Conservation (phyloP, 2,113 vertebrate genomes). For the Chrysochloris asiatica region DNA sequence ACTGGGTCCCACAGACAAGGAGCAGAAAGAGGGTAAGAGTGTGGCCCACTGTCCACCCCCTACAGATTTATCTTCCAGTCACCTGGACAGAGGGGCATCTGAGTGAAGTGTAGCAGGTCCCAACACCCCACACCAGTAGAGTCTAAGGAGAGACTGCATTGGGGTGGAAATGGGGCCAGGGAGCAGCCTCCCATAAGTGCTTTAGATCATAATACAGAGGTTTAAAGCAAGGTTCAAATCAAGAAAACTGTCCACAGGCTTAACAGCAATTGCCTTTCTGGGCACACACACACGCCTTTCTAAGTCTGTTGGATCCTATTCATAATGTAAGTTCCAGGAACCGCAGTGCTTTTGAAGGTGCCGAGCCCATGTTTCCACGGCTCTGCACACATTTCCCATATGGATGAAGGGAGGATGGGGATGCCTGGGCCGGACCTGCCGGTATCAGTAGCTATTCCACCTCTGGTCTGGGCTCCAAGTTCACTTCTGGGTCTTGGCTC, state of each 20-base stretch:
- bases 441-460: not conserved
- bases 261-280: rapidly evolving
- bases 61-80: rapidly evolving
- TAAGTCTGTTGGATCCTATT: rapidly evolving
- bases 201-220: rapidly evolving
- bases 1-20: not conserved
- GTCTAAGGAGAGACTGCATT: rapidly evolving
- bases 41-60: rapidly evolving
- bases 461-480: not conserved
- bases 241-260: rapidly evolving
- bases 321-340: rapidly evolving
- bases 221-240: not conserved
- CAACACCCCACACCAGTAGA: rapidly evolving
- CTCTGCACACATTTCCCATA: rapidly evolving
- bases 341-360: rapidly evolving
- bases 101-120: not conserved
- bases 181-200: rapidly evolving
- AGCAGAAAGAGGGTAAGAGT: not conserved
- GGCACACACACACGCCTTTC: rapidly evolving
- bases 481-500: not conserved
- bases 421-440: not conserved
- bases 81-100: rapidly evolving
- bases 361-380: rapidly evolving
- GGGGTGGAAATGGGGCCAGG: no score
- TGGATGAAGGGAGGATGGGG: rapidly evolving